phyloP scores from a whole-genome alignment of 2,888 invertebrate species.

The Sminthurinus aureus region DNA sequence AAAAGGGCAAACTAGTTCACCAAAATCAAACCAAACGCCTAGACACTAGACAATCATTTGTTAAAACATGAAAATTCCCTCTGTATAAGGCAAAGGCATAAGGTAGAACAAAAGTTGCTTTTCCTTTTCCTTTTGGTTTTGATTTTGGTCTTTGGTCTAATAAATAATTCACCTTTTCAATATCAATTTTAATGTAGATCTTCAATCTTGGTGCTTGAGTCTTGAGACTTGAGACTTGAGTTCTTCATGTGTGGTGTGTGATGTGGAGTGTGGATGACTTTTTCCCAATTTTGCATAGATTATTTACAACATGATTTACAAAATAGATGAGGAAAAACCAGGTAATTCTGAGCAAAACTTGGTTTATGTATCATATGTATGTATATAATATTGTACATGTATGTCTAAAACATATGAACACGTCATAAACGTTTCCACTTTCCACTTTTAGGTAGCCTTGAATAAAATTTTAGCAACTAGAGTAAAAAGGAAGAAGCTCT shows the following conservation, averaged over 20 bases:
- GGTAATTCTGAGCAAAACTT: conserved; percentile 24
- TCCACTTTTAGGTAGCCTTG: no score
- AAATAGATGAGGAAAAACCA: conserved; percentile 23
- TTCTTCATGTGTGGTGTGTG: not conserved
- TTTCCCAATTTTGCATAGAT: not conserved
- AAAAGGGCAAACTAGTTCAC: conserved; percentile 35
- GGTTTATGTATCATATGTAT: conserved; percentile 7
- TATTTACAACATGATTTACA: not conserved
- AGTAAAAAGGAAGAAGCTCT: no score
- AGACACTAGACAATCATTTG: conserved; percentile 30
- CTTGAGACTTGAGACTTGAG: not conserved
- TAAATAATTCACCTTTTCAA: conserved; percentile 35
- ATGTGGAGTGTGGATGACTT: not conserved
- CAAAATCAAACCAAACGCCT: conserved; percentile 1
- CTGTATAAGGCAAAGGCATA: not conserved
- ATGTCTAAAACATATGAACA: no score
- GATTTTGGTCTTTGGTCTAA: conserved; percentile 25
- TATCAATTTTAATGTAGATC: conserved; percentile 31
- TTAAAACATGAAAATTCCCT: conserved; percentile 24
- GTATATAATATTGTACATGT: not conserved
- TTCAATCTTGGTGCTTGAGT: not conserved
- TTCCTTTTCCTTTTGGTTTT: not conserved
- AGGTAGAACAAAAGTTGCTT: not conserved
- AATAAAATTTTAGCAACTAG: no score
- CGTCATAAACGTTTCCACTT: no score